Evolutionary conservation across 2,888 invertebrate species (phyloP).

Genomic region (Girardia tigrina): DNA sequence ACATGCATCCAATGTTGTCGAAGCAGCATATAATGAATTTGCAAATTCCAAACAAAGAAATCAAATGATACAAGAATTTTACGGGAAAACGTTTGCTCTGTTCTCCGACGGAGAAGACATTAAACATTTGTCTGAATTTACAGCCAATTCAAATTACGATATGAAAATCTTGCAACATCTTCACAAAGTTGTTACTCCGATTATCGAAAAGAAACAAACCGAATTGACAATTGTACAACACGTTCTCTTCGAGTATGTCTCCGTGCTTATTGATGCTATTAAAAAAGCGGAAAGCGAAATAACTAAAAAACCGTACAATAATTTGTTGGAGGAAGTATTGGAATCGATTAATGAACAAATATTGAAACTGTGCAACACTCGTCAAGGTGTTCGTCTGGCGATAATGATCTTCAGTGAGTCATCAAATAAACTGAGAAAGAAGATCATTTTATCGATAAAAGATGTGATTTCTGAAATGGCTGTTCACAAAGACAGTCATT

Average conservation of each 20-base stretch:
- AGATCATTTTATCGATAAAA: neutral
- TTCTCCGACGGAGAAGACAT: conserved; percentile 34
- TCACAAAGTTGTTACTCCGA: neutral
- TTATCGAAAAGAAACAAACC: neutral
- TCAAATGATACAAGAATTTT: conserved; percentile 74
- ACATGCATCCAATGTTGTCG: conserved; percentile 60
- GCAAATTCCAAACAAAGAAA: conserved; percentile 64
- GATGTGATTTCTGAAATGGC: neutral
- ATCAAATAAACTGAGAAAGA: neutral
- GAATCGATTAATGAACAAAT: neutral
- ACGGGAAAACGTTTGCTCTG: conserved; percentile 63
- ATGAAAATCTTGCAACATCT: conserved; percentile 41
- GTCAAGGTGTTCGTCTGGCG: neutral
- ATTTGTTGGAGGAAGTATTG: neutral
- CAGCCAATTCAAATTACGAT: conserved; percentile 44
- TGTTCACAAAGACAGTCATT: neutral
- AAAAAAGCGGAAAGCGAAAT: neutral
- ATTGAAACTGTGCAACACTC: neutral
- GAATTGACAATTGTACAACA: conserved; percentile 60
- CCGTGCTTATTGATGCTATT: conserved; percentile 48
- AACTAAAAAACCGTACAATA: neutral
- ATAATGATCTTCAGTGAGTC: neutral
- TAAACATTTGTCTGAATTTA: conserved; percentile 30
- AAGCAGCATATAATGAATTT: conserved; percentile 67
- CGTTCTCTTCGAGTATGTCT: conserved; percentile 60